phyloP scores from a whole-genome alignment of 2,113 vertebrate species.

The Crotalus tigris region DNA sequence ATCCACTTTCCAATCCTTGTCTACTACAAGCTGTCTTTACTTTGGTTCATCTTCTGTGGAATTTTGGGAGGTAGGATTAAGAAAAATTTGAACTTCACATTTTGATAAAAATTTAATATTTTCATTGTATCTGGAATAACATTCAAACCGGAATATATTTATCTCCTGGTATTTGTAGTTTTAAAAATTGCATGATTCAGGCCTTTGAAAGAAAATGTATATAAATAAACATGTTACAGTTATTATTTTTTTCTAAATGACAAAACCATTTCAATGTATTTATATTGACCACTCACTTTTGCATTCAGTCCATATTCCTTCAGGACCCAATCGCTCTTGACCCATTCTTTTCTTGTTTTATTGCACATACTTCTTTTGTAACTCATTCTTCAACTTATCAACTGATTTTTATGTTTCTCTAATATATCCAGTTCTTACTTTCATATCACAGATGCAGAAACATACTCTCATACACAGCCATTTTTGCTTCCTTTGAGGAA shows the following conservation, averaged over 20 bases:
- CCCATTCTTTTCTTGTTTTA: background rate
- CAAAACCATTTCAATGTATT: background rate
- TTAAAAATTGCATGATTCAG: background rate
- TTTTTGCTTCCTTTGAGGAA: background rate
- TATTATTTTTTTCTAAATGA: background rate
- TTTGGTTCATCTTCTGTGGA: background rate
- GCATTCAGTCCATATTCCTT: background rate
- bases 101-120: background rate
- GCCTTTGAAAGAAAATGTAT: background rate
- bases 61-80: background rate
- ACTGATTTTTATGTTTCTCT: background rate
- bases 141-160: background rate
- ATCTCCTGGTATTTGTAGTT: background rate
- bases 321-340: background rate
- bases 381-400: background rate
- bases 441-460: background rate
- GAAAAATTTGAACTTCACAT: background rate
- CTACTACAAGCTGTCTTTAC: background rate
- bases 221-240: background rate
- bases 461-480: background rate
- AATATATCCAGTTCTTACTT: background rate
- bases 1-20: background rate
- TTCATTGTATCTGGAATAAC: background rate
- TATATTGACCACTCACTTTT: background rate
- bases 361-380: background rate